Percentiles rank a stretch among this genome's conserved stretches.
These are phyloP conservation scores for Stenopsyche tienmushanensis DNA, from an alignment of 1,140 invertebrate genomes.

Conservation along the genomic window DNA sequence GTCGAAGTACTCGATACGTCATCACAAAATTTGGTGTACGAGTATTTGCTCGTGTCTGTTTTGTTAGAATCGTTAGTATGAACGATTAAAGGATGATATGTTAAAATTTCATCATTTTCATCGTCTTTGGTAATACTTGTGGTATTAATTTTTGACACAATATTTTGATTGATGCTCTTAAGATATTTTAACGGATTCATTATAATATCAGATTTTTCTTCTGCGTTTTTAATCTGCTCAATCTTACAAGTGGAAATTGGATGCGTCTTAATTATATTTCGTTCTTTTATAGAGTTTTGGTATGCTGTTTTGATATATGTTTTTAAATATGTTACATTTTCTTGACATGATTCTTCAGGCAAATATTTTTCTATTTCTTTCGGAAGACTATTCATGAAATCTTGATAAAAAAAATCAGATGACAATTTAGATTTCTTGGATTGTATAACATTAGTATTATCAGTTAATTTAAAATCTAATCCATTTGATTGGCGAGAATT, in stretches of 20 bases:
- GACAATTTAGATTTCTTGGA: not conserved
- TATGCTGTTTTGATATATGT: not conserved
- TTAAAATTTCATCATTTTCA: not conserved
- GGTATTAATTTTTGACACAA: not conserved
- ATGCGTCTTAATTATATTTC: too few relatives aligned
- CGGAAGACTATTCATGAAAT: not conserved
- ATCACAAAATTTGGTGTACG: too few relatives aligned
- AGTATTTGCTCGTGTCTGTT: too few relatives aligned
- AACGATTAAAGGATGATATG: not conserved
- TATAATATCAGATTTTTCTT: not conserved
- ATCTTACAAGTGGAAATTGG: too few relatives aligned
- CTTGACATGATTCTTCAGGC: not conserved
- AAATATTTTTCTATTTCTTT: not conserved
- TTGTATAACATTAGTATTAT: not conserved
- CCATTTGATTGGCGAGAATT: not conserved
- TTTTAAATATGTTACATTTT: not conserved
- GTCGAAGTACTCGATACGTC: too few relatives aligned
- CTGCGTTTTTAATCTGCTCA: too few relatives aligned
- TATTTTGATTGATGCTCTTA: not conserved
- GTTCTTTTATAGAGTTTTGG: not conserved
- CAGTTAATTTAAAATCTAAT: not conserved
- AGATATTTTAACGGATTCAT: constrained; percentile 1
- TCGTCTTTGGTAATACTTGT: not conserved
- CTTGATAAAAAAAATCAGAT: not conserved
- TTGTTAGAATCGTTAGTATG: not conserved